A percentile compares a stretch with the other conserved stretches of the same genome.
Evolutionary conservation across 2,888 invertebrate species (phyloP).

Genomic region (Drosophila fungiperda): DNA sequence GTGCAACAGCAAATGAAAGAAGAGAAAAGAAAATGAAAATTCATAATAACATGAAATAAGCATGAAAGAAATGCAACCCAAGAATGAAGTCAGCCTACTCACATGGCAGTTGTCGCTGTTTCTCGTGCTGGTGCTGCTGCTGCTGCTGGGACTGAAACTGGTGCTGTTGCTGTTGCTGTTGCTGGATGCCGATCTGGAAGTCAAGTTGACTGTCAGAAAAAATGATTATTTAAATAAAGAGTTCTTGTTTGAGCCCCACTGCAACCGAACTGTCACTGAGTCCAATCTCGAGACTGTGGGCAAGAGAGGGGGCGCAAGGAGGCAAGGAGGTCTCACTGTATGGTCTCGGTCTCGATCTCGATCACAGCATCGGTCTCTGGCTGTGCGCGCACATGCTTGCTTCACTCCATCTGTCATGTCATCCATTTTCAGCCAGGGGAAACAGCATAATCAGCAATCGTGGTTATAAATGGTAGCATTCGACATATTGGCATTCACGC

Average conservation of each 20-base stretch:
- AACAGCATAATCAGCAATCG: conserved; percentile 83
- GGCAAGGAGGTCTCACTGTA: conserved; percentile 11
- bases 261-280: conserved; percentile 81
- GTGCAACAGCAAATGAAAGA: conserved; percentile 39
- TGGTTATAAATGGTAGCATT: conserved; percentile 84
- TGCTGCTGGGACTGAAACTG: not conserved
- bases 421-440: conserved; percentile 78
- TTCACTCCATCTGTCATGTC: conserved; percentile 83
- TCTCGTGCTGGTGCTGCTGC: conserved; percentile 8
- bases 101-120: conserved; percentile 47
- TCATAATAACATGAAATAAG: conserved; percentile 43
- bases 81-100: conserved; percentile 47
- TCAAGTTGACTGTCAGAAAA: conserved; percentile 84
- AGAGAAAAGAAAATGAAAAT: conserved; percentile 51
- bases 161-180: conserved; percentile 4
- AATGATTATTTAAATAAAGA: conserved; percentile 84
- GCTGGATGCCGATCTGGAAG: conserved; percentile 84
- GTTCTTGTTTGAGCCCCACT: conserved; percentile 72
- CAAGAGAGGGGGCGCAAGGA: not conserved
- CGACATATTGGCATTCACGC: conserved; percentile 82
- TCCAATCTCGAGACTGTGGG: conserved; percentile 30
- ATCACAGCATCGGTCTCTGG: conserved; percentile 60
- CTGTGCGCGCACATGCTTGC: conserved; percentile 75
- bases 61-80: conserved; percentile 60
- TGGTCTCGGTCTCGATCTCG: conserved; percentile 11